Conservation (phyloP, 2,113 vertebrate species). For the Epinephelus lanceolatus region DNA sequence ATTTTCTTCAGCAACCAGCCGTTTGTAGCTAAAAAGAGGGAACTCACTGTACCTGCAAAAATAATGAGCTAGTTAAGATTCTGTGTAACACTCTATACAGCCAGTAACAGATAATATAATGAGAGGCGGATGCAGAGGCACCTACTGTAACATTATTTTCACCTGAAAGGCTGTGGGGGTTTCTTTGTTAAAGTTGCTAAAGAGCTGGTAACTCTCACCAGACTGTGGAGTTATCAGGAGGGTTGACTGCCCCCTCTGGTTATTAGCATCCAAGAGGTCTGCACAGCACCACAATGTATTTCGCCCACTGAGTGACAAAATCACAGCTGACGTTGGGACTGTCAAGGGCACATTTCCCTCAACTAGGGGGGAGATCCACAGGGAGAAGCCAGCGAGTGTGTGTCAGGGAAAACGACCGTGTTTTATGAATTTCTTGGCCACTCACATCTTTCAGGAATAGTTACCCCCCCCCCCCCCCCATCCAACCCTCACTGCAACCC, state of each 20-base stretch:
- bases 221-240: conserved; percentile 49
- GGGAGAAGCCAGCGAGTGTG: conserved; percentile 66
- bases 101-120: conserved; percentile 31
- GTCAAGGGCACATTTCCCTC: conserved; percentile 79
- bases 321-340: conserved; percentile 76
- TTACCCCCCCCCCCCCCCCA: conserved; percentile 24
- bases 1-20: conserved; percentile 33
- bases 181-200: conserved; percentile 46
- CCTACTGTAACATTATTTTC: neutral
- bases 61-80: conserved; percentile 49
- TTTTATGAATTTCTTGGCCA: conserved; percentile 77
- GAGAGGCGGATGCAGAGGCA: neutral
- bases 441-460: conserved; percentile 71
- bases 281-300: conserved; percentile 52
- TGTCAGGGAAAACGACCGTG: conserved; percentile 72
- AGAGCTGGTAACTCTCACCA: conserved; percentile 41
- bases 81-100: neutral
- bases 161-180: neutral
- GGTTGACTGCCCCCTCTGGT: conserved; percentile 49
- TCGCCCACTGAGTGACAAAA: conserved; percentile 80
- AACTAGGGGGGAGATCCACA: conserved; percentile 68
- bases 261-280: conserved; percentile 66
- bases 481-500: neutral
- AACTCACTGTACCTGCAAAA: conserved; percentile 38
- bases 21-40: conserved; percentile 36